A percentile compares a stretch with the other conserved stretches of the same genome.
Evolutionary conservation across 2,888 invertebrate species (phyloP).

Genomic region (Andrena bicolor): DNA sequence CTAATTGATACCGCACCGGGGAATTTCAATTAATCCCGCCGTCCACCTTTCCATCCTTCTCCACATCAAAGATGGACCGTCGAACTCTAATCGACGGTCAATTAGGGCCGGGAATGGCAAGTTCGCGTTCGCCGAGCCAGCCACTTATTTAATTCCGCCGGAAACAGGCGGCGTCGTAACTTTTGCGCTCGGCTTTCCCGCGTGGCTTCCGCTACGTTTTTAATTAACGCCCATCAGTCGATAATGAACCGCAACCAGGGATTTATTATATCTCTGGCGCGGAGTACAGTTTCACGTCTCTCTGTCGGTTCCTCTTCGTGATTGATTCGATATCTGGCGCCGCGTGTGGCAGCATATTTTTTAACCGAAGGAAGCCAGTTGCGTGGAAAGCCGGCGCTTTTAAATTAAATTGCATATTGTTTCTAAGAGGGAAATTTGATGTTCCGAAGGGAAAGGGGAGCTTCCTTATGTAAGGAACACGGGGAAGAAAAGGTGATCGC

Average conservation of each 20-base stretch:
- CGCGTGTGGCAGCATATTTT: too few relatives aligned
- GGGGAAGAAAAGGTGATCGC: too few relatives aligned
- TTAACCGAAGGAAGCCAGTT: too few relatives aligned
- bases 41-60: not conserved
- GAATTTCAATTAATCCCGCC: constrained; percentile 59
- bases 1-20: constrained; percentile 46
- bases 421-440: too few relatives aligned
- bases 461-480: too few relatives aligned
- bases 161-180: constrained; percentile 10
- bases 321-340: not conserved
- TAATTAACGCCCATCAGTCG: constrained; percentile 4
- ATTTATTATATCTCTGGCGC: not conserved
- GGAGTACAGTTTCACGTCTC: not conserved
- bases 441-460: too few relatives aligned
- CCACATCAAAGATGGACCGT: constrained; percentile 31
- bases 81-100: constrained; percentile 39
- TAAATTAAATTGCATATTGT: too few relatives aligned
- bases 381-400: too few relatives aligned
- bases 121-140: constrained; percentile 12
- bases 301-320: not conserved
- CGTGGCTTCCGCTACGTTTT: not conserved
- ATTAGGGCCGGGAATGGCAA: constrained; percentile 24
- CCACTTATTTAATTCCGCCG: constrained; percentile 25
- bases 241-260: not conserved
- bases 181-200: not conserved